Percentiles rank a stretch among this genome's conserved stretches.
These are phyloP conservation scores for Anolis apletophallus DNA, from an alignment of 2,797 vertebrate genomes.

Conservation along the genomic window DNA sequence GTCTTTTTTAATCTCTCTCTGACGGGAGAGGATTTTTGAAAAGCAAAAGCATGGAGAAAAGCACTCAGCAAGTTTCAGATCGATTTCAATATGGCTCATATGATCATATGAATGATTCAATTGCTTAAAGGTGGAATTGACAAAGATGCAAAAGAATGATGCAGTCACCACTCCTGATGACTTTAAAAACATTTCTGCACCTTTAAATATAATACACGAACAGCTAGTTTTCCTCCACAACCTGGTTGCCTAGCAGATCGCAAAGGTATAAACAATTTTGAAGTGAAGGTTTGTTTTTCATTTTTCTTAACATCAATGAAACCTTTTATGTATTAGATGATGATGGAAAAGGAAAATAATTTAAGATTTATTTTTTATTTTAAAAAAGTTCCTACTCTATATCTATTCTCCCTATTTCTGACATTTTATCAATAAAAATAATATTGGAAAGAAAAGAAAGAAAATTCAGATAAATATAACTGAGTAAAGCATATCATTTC, in stretches of 20 bases:
- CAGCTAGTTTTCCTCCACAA: neutral
- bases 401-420: too few relatives aligned
- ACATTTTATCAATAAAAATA: too few relatives aligned
- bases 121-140: neutral
- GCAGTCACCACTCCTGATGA: neutral
- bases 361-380: too few relatives aligned
- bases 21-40: neutral
- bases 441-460: too few relatives aligned
- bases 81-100: constrained; percentile 33
- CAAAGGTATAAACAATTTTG: constrained; percentile 37
- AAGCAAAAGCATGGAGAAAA: neutral
- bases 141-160: neutral
- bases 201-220: neutral
- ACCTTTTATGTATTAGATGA: too few relatives aligned
- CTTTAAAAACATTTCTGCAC: neutral
- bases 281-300: neutral
- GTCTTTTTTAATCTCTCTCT: constrained; percentile 7
- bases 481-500: neutral
- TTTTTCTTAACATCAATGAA: too few relatives aligned
- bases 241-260: constrained; percentile 24
- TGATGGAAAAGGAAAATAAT: too few relatives aligned
- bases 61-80: constrained; percentile 4
- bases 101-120: neutral
- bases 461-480: constrained; percentile 13
- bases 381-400: too few relatives aligned